phyloP scores from a whole-genome alignment of 2,113 vertebrate species.

The Sakesphorus luctuosus region DNA sequence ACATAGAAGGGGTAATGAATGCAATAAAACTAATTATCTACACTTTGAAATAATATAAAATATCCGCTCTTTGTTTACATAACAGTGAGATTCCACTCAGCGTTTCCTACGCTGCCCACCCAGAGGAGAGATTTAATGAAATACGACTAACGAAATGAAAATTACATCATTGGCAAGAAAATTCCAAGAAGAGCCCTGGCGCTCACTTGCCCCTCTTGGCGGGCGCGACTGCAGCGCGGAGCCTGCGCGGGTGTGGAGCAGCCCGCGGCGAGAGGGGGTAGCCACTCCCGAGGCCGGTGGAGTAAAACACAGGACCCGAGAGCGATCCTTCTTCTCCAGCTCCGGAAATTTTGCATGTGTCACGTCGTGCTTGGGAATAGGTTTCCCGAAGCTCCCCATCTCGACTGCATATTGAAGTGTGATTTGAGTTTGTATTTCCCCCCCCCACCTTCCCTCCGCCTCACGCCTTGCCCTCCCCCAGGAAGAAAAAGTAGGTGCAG shows the following conservation, averaged over 20 bases:
- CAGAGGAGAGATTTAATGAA: constrained; percentile 75
- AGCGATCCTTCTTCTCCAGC: not conserved
- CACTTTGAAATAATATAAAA: constrained; percentile 87
- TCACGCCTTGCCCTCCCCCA: not conserved
- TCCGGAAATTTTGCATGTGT: not conserved
- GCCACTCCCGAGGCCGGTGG: not conserved
- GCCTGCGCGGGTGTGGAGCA: not conserved
- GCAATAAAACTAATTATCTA: constrained; percentile 92
- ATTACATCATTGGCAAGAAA: constrained; percentile 54
- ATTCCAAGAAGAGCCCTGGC: not conserved
- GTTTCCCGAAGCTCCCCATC: not conserved
- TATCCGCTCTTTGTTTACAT: constrained; percentile 75
- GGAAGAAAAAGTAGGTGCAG: not conserved
- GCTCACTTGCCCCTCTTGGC: not conserved
- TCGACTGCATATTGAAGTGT: not conserved
- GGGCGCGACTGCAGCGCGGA: not conserved
- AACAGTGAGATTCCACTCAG: constrained; percentile 51
- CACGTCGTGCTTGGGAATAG: not conserved
- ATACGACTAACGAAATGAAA: constrained; percentile 63
- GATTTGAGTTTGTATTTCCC: not conserved
- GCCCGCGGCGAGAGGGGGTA: not conserved
- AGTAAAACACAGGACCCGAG: not conserved
- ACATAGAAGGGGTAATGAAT: constrained; percentile 92
- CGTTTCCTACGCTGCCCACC: constrained; percentile 64
- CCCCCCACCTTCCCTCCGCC: no score